Conservation (phyloP, 2,888 invertebrate genomes). For the Plebejus anna region DNA sequence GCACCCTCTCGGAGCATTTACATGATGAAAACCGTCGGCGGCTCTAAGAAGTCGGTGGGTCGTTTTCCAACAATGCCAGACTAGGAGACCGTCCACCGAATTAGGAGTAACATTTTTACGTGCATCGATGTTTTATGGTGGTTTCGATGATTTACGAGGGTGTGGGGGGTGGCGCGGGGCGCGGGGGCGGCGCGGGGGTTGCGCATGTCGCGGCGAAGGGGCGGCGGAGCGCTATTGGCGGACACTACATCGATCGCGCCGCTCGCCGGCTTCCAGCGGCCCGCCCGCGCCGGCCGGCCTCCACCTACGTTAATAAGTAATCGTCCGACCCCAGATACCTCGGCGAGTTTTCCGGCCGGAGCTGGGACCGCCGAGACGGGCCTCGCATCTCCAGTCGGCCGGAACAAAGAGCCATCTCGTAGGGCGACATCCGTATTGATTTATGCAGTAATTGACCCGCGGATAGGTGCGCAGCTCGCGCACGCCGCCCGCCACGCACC, state of each 20-base stretch:
- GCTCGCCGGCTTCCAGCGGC: constrained; percentile 69
- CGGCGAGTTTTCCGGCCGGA: constrained; percentile 74
- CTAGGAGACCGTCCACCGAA: constrained; percentile 69
- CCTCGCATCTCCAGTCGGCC: constrained; percentile 68
- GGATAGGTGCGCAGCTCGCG: constrained; percentile 65
- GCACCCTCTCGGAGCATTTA: constrained; percentile 70
- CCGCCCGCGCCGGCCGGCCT: constrained; percentile 76
- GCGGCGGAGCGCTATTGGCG: constrained; percentile 77
- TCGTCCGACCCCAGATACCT: constrained; percentile 78
- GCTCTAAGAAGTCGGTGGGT: constrained; percentile 48
- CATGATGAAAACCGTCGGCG: constrained; percentile 47
- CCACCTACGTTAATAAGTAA: constrained; percentile 81
- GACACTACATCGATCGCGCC: constrained; percentile 75
- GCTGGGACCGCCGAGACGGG: constrained; percentile 71
- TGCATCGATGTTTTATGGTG: constrained; percentile 77
- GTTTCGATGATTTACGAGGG: constrained; percentile 79
- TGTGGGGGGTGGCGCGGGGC: constrained; percentile 50
- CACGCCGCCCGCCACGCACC: constrained; percentile 56
- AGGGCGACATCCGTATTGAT: constrained; percentile 71
- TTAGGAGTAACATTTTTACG: constrained; percentile 78
- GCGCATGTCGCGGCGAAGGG: constrained; percentile 68
- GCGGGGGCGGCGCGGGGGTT: constrained; percentile 56
- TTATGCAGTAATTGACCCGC: constrained; percentile 73
- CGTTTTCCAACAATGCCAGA: constrained; percentile 60
- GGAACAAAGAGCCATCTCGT: constrained; percentile 73